phyloP scores from a whole-genome alignment of 2,113 vertebrate genomes.

The Ploceus nigricollis region DNA sequence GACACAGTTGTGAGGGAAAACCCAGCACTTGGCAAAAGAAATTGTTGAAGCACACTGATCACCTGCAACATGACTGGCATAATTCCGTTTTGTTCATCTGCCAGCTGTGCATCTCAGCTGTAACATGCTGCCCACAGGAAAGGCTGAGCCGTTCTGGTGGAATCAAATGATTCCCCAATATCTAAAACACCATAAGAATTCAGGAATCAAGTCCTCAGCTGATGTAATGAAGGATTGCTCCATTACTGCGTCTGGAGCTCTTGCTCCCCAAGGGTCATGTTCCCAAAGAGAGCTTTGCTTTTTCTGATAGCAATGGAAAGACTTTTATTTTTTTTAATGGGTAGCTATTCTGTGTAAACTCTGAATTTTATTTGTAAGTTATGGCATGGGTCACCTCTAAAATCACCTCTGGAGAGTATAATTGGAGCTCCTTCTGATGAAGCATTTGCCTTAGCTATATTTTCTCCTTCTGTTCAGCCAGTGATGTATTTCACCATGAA shows the following conservation, averaged over 20 bases:
- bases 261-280: background rate
- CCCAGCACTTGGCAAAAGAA: background rate
- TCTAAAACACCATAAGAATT: background rate
- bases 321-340: background rate
- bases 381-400: background rate
- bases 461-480: background rate
- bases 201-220: background rate
- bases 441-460: background rate
- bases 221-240: background rate
- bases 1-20: background rate
- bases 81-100: background rate
- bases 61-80: background rate
- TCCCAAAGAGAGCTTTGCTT: background rate
- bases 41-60: background rate
- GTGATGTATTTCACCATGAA: background rate
- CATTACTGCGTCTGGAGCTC: background rate
- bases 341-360: background rate
- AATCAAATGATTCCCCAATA: background rate
- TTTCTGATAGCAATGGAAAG: background rate
- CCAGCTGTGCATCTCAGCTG: background rate
- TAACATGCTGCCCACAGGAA: background rate
- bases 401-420: background rate
- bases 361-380: background rate
- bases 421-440: background rate
- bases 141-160: background rate